Base-by-base conservation (phyloP, 2,797 vertebrate genomes). In the Nothura maculosa region DNA sequence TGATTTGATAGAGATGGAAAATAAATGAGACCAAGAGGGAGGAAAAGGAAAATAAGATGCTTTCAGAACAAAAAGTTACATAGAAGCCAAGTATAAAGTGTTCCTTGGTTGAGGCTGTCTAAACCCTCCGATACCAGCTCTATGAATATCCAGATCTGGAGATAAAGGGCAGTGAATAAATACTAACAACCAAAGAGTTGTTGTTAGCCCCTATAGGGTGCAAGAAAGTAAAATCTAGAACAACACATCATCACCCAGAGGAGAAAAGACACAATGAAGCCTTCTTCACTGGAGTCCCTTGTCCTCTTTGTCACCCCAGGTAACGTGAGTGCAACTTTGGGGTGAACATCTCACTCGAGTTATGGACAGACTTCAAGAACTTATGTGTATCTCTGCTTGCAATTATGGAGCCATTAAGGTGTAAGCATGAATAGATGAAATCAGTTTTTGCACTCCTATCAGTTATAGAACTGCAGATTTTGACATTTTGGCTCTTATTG, bases 281-380 rank as follows among this genome's bases (percentile, higher is more conserved):
- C 19, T 64, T 69, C 27, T 62, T 63, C 40, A 12, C 12, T 82
- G 45, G 57, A 70, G 47, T 62, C 24, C 25, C 30, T 10, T 32
- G 34, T 50, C 52, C 20, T 66, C 34, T 61, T 10, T 48, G 12
- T 40, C n/a, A 36, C 36, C 72, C n/a, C 34, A 40, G 17, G 6
- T 25, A 57, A 62, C n/a, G 24, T 55, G 18, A 55, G 14, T 17
- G n/a, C 28, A 62, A 3, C 17, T 45, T 36, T 3, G 6, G 7
- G 16, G 6, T 0, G 0, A 19, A 9, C 8, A 24, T 55, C 22
- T 22, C 1, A 0, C 13, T 27, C 19, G 47, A 81, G 67, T 50
- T 21, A 34, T 57, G 24, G 28, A 11, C 7, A 48, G 57, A 30
- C 24, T 9, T 45, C 9, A 8, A 55, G 40, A 12, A 43, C 45